A percentile compares a stretch with the other conserved stretches of the same genome.
Evolutionary conservation across 2,888 invertebrate genomes (phyloP).

Genomic region (Nomada hirtipes): DNA sequence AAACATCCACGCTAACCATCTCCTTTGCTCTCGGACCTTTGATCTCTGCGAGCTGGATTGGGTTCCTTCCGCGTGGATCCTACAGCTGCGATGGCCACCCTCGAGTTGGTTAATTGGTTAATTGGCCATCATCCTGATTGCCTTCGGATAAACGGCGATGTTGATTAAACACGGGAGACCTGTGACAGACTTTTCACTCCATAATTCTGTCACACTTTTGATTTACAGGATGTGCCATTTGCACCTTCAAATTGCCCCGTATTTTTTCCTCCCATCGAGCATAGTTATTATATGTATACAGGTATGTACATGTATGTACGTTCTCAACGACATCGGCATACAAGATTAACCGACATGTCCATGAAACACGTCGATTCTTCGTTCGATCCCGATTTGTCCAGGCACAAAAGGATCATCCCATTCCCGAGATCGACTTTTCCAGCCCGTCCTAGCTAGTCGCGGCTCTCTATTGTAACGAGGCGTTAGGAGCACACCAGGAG

Average conservation of each 20-base stretch:
- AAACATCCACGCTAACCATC: slow-evolving; percentile 52
- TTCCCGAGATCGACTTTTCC: slow-evolving; percentile 47
- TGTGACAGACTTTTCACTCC: too few species aligned
- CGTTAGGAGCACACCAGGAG: slow-evolving; percentile 26
- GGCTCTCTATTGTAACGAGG: slow-evolving; percentile 56
- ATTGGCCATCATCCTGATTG: neutral
- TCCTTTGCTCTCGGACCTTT: slow-evolving; percentile 26
- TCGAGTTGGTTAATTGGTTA: slow-evolving; percentile 4
- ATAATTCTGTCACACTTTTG: too few species aligned
- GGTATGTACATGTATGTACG: too few species aligned
- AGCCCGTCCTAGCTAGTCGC: slow-evolving; percentile 26
- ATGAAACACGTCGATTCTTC: slow-evolving; percentile 31
- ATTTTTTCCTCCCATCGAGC: too few species aligned
- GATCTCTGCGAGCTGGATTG: slow-evolving; percentile 33
- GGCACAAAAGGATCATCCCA: slow-evolving; percentile 49
- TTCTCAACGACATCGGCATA: slow-evolving; percentile 23
- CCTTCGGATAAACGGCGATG: neutral
- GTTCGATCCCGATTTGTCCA: slow-evolving; percentile 60
- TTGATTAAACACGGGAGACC: neutral
- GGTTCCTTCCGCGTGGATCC: slow-evolving; percentile 31
- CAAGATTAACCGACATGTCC: slow-evolving; percentile 42
- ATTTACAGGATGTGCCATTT: too few species aligned
- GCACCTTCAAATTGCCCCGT: too few species aligned
- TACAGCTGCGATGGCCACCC: slow-evolving; percentile 1
- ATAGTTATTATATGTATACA: too few species aligned